phyloP scores from a whole-genome alignment of 2,888 invertebrate species.

The Amblyteles armatorius region DNA sequence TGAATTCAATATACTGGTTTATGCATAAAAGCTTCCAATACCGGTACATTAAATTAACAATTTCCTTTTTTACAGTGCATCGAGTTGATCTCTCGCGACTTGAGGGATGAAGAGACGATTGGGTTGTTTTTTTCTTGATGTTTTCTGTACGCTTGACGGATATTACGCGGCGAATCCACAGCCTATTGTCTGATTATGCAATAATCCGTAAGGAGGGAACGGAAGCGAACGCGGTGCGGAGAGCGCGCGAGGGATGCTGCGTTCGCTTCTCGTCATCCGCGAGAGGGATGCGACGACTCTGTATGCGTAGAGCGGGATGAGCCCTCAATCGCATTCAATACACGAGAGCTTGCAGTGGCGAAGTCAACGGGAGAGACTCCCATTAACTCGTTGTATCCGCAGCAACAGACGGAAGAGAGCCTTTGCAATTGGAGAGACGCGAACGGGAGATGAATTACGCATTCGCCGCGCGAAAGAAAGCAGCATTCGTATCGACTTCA shows the following conservation, averaged over 20 bases:
- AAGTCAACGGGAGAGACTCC: not conserved
- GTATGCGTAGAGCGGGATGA: not conserved
- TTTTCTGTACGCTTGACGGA: no score
- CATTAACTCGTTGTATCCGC: not conserved
- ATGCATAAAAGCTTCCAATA: no score
- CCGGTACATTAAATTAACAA: no score
- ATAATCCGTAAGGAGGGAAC: conserved; percentile 72
- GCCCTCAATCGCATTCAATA: conserved; percentile 7
- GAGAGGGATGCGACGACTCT: no score
- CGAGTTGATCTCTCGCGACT: no score
- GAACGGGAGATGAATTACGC: not conserved
- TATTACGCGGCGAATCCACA: conserved; percentile 62
- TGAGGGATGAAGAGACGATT: no score
- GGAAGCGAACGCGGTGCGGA: conserved; percentile 9
- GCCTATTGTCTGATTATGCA: conserved; percentile 78
- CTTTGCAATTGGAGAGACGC: not conserved
- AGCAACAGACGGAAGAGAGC: not conserved
- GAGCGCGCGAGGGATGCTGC: no score
- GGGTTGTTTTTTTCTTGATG: no score
- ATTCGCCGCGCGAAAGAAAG: not conserved
- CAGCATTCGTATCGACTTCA: no score
- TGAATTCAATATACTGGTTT: no score
- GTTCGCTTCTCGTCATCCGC: no score
- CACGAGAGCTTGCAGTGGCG: not conserved
- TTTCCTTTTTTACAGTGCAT: no score